Conservation (phyloP, 2,888 invertebrate genomes). For the Drepanosiphum platanoidis region DNA sequence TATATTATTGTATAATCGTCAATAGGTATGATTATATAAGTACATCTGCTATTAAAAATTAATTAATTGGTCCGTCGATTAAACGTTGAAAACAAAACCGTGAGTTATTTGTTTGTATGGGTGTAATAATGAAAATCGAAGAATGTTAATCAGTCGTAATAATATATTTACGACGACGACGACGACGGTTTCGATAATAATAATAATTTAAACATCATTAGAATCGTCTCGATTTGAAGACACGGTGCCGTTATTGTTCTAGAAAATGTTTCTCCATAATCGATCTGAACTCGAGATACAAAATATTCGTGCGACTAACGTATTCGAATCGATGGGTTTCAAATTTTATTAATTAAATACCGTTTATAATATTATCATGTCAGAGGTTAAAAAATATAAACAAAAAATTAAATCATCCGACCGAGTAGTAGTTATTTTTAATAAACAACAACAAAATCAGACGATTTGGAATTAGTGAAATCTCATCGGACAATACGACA, state of each 20-base stretch:
- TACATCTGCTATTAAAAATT: not conserved
- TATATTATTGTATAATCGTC: too few species aligned
- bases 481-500: too few species aligned
- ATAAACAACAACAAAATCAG: too few species aligned
- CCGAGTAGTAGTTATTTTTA: too few species aligned
- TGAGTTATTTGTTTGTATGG: not conserved
- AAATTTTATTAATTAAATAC: too few species aligned
- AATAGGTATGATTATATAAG: too few species aligned
- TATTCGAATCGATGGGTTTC: too few species aligned
- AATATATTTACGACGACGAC: not conserved
- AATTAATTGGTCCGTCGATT: not conserved
- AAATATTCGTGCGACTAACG: too few species aligned
- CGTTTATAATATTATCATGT: too few species aligned
- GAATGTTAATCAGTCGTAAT: not conserved
- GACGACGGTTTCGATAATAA: not conserved
- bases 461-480: too few species aligned
- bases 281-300: not conserved
- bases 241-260: not conserved
- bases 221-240: not conserved
- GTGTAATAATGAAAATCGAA: not conserved
- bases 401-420: too few species aligned
- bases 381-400: too few species aligned
- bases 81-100: not conserved
- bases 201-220: not conserved
- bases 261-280: not conserved